Evolutionary conservation across 2,113 vertebrate genomes (phyloP).

Genomic region (Rhegmatorhina hoffmannsi): DNA sequence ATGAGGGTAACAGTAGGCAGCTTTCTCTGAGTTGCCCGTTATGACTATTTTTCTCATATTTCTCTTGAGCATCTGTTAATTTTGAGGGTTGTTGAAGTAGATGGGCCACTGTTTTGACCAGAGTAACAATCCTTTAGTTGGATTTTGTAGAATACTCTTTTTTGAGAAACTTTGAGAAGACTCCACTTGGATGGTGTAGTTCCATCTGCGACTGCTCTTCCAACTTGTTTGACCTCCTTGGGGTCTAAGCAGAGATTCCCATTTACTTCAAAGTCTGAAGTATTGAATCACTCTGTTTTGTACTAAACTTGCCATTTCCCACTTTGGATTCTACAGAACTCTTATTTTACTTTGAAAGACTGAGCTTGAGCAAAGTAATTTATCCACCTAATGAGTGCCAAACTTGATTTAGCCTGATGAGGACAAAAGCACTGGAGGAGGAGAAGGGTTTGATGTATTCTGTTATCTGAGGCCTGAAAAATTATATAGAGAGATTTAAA

Average conservation of each 20-base stretch:
- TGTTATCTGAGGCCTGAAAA: not conserved
- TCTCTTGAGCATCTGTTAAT: not conserved
- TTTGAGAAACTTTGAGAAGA: not conserved
- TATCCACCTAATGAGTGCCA: not conserved
- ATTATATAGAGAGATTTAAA: not conserved
- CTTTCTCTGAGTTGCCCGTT: not conserved
- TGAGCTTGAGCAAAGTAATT: not conserved
- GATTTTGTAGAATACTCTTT: not conserved
- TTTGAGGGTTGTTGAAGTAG: not conserved
- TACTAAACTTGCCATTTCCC: not conserved
- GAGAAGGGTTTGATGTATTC: not conserved
- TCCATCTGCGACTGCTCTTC: not conserved
- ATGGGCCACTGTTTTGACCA: accelerated
- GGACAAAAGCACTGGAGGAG: not conserved
- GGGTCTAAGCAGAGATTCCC: not conserved
- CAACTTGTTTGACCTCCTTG: not conserved
- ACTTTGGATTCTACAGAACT: not conserved
- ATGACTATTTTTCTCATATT: accelerated
- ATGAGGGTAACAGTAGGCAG: not conserved
- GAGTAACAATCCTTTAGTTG: not conserved
- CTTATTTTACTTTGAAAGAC: not conserved
- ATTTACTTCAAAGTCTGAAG: not conserved
- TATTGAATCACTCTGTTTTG: not conserved
- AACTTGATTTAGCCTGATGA: not conserved
- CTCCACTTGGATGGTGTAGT: not conserved